Evolutionary conservation across 2,888 invertebrate species (phyloP).

Genomic region (Orchestes rusci): DNA sequence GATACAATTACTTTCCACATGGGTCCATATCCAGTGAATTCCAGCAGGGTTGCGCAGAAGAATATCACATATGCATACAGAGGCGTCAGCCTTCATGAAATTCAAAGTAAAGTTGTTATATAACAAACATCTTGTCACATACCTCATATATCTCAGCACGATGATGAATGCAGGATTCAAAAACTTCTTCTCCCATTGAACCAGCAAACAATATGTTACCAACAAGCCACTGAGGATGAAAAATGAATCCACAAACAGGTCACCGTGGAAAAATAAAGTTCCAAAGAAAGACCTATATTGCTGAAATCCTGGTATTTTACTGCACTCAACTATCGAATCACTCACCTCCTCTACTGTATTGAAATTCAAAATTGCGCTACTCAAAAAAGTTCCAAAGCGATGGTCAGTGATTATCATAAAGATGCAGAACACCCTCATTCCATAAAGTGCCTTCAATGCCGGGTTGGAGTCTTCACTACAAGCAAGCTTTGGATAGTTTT

Average conservation of each 20-base stretch:
- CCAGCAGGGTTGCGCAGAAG: constrained; percentile 49
- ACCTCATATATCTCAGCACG: constrained; percentile 53
- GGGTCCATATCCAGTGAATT: constrained; percentile 52
- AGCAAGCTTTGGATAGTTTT: constrained; percentile 40
- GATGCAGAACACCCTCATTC: constrained; percentile 51
- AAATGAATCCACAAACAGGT: constrained; percentile 55
- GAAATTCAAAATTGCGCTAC: constrained; percentile 49
- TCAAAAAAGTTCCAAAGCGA: constrained; percentile 46
- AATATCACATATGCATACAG: constrained; percentile 51
- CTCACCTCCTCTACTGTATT: constrained; percentile 47
- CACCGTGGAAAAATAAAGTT: constrained; percentile 49
- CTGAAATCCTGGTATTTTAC: constrained; percentile 25
- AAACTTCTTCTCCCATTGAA: constrained; percentile 37
- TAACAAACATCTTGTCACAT: constrained; percentile 8
- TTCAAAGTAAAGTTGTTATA: background rate
- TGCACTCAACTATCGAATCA: background rate
- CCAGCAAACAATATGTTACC: constrained; percentile 43
- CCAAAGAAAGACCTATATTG: constrained; percentile 37
- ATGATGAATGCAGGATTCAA: constrained; percentile 46
- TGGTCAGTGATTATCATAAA: constrained; percentile 52
- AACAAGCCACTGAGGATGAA: constrained; percentile 53
- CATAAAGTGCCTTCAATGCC: constrained; percentile 48
- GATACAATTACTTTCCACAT: constrained; percentile 50
- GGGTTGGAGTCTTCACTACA: constrained; percentile 42
- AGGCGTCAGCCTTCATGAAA: constrained; percentile 38